These are phyloP conservation scores for Copsychus sechellarum DNA, from an alignment of 2,113 vertebrate species.

Conservation along the genomic window DNA sequence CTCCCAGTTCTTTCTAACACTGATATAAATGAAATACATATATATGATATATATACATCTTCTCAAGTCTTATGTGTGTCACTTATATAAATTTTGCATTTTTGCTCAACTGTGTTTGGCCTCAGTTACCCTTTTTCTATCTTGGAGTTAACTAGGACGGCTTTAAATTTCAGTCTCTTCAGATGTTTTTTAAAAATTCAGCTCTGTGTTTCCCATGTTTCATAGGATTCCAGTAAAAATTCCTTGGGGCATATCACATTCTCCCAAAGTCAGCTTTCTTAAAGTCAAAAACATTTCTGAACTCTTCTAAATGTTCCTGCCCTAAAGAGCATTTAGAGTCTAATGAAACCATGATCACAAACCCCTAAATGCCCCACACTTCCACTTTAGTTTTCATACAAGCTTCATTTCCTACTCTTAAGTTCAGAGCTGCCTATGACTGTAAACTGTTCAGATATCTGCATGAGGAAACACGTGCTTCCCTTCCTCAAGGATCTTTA, in stretches of 20 bases:
- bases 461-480: conserved; percentile 3
- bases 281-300: conserved; percentile 49
- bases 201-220: conserved; percentile 62
- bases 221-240: conserved; percentile 35
- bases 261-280: conserved; percentile 62
- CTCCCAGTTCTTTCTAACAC: background rate
- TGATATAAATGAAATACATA: background rate
- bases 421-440: background rate
- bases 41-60: background rate
- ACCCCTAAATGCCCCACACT: background rate
- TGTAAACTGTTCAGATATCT: background rate
- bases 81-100: conserved; percentile 43
- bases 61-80: conserved; percentile 23
- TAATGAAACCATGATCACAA: conserved; percentile 54
- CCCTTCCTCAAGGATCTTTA: conserved; percentile 33
- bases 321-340: conserved; percentile 23
- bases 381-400: conserved; percentile 28
- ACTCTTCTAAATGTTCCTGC: conserved; percentile 11
- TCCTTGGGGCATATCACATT: conserved; percentile 55
- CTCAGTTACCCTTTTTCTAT: conserved; percentile 63
- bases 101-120: conserved; percentile 55
- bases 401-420: conserved; percentile 46
- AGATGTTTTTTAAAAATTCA: conserved; percentile 56
- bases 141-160: conserved; percentile 35
- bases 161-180: conserved; percentile 64